A percentile compares a stretch with the other conserved stretches of the same genome.
phyloP scores from a whole-genome alignment of 2,113 vertebrate genomes.

The Henicopernis longicauda region DNA sequence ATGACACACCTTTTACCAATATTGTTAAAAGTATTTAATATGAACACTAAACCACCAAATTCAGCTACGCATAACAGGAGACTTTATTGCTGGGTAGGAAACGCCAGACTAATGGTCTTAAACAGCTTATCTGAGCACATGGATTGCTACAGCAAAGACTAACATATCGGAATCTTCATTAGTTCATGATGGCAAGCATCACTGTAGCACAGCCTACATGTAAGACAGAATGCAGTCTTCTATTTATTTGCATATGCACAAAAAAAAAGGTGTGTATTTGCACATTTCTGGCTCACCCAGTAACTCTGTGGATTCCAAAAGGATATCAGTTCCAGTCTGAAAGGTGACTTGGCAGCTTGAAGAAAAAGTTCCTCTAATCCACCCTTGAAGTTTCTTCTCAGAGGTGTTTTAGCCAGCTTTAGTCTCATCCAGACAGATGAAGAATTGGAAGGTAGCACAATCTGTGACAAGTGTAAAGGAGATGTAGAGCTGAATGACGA shows the following conservation, averaged over 20 bases:
- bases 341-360: not conserved
- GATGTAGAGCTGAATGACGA: not conserved
- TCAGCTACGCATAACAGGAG: not conserved
- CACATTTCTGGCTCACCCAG: not conserved
- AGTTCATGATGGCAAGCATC: not conserved
- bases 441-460: not conserved
- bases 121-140: not conserved
- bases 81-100: not conserved
- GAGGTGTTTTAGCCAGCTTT: not conserved
- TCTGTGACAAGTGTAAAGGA: not conserved
- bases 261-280: too few relatives aligned
- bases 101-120: not conserved
- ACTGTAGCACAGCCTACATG: not conserved
- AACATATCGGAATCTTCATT: not conserved
- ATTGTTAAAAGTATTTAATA: not conserved
- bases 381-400: not conserved
- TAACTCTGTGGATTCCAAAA: not conserved
- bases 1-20: not conserved
- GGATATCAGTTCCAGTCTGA: not conserved
- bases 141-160: not conserved
- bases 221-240: not conserved
- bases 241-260: not conserved
- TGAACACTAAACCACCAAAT: not conserved
- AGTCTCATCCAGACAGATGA: not conserved
- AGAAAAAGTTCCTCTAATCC: not conserved